Evolutionary conservation across 2,797 vertebrate genomes (phyloP).

Genomic region (Smutsia temminckii): DNA sequence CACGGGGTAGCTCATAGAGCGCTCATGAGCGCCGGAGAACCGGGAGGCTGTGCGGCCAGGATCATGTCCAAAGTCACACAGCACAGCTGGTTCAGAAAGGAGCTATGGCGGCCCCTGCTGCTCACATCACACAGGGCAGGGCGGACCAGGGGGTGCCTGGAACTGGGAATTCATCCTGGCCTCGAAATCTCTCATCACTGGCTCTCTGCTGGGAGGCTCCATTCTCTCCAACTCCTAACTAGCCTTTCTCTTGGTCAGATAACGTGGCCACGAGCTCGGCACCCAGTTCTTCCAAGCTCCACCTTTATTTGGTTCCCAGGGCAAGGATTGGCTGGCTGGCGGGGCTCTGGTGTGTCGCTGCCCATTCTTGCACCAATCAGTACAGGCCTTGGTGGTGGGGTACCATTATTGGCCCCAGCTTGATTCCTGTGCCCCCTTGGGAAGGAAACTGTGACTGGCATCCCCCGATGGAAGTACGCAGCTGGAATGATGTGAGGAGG

Average conservation of each 20-base stretch:
- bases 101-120: fast-evolving
- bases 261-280: not conserved
- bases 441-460: not conserved
- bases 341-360: not conserved
- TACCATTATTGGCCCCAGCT: not conserved
- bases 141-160: fast-evolving
- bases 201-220: not conserved
- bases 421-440: not conserved
- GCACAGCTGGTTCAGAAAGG: not conserved
- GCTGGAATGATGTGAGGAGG: not conserved
- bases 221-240: not conserved
- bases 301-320: not conserved
- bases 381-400: not conserved
- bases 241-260: not conserved
- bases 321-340: not conserved
- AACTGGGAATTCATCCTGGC: not conserved
- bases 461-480: not conserved
- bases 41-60: not conserved
- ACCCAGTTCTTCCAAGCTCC: not conserved
- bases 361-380: not conserved
- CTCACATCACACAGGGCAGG: not conserved
- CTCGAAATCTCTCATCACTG: not conserved
- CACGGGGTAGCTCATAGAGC: not conserved
- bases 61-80: not conserved
- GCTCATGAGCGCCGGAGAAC: not conserved